A percentile compares a stretch with the other conserved stretches of the same genome.
phyloP scores from a whole-genome alignment of 1,140 invertebrate species.

The Bradynema listronoti region DNA sequence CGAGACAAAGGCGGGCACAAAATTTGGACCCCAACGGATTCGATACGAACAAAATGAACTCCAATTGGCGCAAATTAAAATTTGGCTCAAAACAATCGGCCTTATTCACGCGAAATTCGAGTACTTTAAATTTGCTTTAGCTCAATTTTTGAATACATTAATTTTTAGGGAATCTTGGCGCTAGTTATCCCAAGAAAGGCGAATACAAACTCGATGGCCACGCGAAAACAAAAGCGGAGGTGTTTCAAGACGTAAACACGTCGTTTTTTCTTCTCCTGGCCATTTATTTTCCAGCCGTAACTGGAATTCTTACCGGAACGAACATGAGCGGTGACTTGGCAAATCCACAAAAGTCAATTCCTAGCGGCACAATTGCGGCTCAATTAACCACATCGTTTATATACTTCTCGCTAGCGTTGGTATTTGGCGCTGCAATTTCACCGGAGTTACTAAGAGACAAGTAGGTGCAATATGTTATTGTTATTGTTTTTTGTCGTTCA shows the following conservation, averaged over 20 bases:
- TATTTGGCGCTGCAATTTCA: conserved; percentile 50
- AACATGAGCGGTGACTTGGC: conserved; percentile 72
- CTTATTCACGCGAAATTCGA: not conserved
- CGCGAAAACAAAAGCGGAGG: conserved; percentile 36
- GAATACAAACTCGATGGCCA: conserved; percentile 28
- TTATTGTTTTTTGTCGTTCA: conserved; percentile 4
- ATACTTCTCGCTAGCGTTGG: conserved; percentile 61
- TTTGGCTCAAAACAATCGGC: too few relatives aligned
- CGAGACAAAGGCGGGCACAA: too few relatives aligned
- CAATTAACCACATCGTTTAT: conserved; percentile 93
- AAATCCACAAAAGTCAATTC: conserved; percentile 95
- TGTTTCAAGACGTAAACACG: conserved; percentile 74
- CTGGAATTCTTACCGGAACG: conserved; percentile 91
- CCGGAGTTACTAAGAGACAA: conserved; percentile 51
- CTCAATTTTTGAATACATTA: not conserved
- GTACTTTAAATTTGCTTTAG: not conserved
- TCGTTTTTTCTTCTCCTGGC: conserved; percentile 91
- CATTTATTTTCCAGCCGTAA: conserved; percentile 97
- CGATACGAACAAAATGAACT: too few relatives aligned
- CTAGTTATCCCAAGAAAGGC: conserved; percentile 32
- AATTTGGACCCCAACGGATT: too few relatives aligned
- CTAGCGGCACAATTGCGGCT: conserved; percentile 89
- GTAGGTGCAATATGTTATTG: conserved; percentile 24
- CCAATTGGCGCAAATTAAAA: too few relatives aligned
- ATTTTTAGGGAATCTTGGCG: conserved; percentile 47